These are phyloP conservation scores for Phodopus roborovskii DNA, from an alignment of 2,113 vertebrate species.

Conservation along the genomic window DNA sequence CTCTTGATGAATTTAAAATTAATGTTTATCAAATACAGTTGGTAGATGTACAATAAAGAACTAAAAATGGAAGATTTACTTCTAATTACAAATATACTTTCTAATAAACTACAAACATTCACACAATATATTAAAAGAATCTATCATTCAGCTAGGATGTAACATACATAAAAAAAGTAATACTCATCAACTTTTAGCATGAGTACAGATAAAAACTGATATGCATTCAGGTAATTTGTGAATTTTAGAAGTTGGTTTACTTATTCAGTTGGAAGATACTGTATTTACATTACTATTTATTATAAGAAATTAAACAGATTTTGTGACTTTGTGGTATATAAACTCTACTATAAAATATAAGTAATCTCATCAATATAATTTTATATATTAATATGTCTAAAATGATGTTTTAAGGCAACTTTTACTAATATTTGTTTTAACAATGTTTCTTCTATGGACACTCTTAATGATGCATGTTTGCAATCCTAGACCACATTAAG, in stretches of 20 bases:
- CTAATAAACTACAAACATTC: background rate
- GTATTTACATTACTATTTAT: slow-evolving; percentile 20
- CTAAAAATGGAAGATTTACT: background rate
- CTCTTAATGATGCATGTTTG: background rate
- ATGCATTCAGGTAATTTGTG: background rate
- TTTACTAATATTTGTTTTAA: background rate
- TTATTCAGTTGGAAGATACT: background rate
- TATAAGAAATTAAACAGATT: background rate
- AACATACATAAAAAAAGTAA: background rate
- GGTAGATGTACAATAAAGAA: background rate
- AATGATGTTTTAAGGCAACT: background rate
- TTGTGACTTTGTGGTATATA: background rate
- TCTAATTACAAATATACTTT: background rate
- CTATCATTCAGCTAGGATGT: background rate
- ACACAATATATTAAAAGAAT: background rate
- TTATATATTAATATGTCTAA: slow-evolving; percentile 1
- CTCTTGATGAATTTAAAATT: background rate
- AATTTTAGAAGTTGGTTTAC: background rate
- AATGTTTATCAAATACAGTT: background rate
- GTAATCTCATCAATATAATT: background rate
- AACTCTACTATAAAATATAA: background rate
- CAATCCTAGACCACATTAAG: background rate
- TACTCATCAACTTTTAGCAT: background rate
- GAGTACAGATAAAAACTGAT: background rate
- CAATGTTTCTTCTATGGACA: background rate